Percentiles rank a stretch among this genome's conserved stretches.
These are phyloP conservation scores for Paguma larvata DNA, from an alignment of 2,797 vertebrate genomes.

Conservation along the genomic window DNA sequence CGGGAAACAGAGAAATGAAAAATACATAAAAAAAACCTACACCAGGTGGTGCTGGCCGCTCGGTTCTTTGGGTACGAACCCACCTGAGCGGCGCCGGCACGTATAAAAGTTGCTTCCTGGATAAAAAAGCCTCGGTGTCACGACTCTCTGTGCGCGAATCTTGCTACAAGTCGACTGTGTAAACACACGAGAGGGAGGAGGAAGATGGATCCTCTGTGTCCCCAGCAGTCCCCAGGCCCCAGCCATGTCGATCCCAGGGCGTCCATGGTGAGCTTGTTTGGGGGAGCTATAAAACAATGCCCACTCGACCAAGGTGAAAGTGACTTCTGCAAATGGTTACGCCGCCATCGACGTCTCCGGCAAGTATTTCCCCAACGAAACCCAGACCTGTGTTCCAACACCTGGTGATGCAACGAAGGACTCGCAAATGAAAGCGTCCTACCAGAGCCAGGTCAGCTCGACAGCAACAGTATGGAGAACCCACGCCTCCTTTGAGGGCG, in stretches of 20 bases:
- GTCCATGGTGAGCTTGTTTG: background rate
- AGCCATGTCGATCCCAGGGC: background rate
- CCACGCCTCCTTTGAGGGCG: background rate
- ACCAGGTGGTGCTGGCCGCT: no score
- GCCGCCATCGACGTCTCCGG: conserved; percentile 1
- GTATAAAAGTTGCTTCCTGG: no score
- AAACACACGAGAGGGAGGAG: background rate
- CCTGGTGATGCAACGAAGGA: background rate
- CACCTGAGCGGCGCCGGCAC: no score
- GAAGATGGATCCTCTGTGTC: background rate
- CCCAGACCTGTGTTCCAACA: background rate
- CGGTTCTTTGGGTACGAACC: no score
- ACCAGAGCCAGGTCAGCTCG: background rate
- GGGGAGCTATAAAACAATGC: background rate
- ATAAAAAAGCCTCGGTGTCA: no score
- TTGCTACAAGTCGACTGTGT: background rate
- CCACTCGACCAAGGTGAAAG: conserved; percentile 36
- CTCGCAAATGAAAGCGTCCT: background rate
- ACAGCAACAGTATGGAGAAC: background rate
- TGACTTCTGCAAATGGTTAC: background rate
- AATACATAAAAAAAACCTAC: no score
- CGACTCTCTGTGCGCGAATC: no score
- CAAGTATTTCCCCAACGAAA: conserved; percentile 33
- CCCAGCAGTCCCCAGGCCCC: background rate
- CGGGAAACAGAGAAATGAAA: no score